A percentile compares a stretch with the other conserved stretches of the same genome.
phyloP scores from a whole-genome alignment of 1,140 invertebrate genomes.

The Caenorhabditis briggsae region DNA sequence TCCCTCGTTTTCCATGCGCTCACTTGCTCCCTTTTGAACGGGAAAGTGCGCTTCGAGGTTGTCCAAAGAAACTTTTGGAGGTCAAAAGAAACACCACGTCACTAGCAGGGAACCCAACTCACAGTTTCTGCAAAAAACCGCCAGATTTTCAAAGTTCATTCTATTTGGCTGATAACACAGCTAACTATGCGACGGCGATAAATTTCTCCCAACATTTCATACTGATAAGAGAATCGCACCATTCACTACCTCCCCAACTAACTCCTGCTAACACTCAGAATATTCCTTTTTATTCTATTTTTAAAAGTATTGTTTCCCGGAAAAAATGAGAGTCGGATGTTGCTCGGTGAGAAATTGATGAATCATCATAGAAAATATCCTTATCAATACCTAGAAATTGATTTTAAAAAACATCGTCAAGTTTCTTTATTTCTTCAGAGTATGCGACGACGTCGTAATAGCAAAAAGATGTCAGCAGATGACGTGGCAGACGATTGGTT shows the following conservation, averaged over 20 bases:
- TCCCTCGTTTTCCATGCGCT: no score
- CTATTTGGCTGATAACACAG: neutral
- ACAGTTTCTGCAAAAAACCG: neutral
- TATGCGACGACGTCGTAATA: constrained; percentile 24
- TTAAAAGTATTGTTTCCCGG: no score
- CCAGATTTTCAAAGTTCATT: neutral
- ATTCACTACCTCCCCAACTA: neutral
- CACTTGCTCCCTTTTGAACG: no score
- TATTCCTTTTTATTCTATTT: no score
- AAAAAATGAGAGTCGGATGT: constrained; percentile 17
- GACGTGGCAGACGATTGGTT: neutral
- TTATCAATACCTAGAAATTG: neutral
- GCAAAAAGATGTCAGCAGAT: neutral
- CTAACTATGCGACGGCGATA: constrained; percentile 38
- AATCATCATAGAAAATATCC: neutral
- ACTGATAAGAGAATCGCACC: constrained; percentile 27
- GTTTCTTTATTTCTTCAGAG: neutral
- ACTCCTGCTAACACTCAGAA: neutral
- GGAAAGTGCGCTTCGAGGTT: no score
- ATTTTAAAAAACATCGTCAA: neutral
- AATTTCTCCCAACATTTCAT: neutral
- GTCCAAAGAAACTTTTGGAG: no score
- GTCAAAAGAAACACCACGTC: no score
- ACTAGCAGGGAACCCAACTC: neutral
- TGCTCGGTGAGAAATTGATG: constrained; percentile 34